Evolutionary conservation across 2,888 invertebrate species (phyloP).

Genomic region (Dryobota labecula): DNA sequence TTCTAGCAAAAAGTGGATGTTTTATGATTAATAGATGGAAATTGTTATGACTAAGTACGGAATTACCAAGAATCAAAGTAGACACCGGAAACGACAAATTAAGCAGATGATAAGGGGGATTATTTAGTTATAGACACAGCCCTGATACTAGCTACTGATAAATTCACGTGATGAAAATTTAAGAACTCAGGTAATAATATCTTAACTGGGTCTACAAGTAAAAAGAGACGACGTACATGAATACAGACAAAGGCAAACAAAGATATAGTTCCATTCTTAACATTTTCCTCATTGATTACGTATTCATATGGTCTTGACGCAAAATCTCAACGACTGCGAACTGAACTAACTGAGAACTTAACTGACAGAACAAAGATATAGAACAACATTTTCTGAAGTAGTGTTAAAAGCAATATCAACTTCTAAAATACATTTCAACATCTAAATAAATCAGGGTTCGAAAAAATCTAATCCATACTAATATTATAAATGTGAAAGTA

Average conservation of each 20-base stretch:
- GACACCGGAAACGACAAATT: conserved; percentile 4
- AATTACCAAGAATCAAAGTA: conserved; percentile 2
- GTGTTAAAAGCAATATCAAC: conserved; percentile 19
- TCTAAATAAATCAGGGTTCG: no score
- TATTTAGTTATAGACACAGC: neutral
- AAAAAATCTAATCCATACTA: no score
- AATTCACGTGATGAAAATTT: neutral
- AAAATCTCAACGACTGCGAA: conserved; percentile 7
- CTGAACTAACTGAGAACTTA: conserved; percentile 23
- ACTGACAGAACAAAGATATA: conserved; percentile 19
- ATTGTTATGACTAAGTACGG: conserved; percentile 1
- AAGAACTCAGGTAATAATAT: conserved; percentile 13
- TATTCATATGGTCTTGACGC: conserved; percentile 32
- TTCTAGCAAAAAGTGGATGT: neutral
- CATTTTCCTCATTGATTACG: conserved; percentile 49
- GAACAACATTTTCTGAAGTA: conserved; percentile 4
- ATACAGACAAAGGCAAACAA: conserved; percentile 32
- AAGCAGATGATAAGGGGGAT: neutral
- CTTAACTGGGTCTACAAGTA: conserved; percentile 2
- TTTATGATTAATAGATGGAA: conserved; percentile 21
- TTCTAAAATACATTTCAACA: conserved; percentile 35
- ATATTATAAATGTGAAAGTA: no score
- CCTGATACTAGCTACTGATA: conserved; percentile 5
- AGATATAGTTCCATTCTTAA: conserved; percentile 29
- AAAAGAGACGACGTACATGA: conserved; percentile 13